Evolutionary conservation across 2,797 vertebrate genomes (phyloP), one percentile per base, ranked within the genome.

Genomic region (Coracias cyanogaster): DNA sequence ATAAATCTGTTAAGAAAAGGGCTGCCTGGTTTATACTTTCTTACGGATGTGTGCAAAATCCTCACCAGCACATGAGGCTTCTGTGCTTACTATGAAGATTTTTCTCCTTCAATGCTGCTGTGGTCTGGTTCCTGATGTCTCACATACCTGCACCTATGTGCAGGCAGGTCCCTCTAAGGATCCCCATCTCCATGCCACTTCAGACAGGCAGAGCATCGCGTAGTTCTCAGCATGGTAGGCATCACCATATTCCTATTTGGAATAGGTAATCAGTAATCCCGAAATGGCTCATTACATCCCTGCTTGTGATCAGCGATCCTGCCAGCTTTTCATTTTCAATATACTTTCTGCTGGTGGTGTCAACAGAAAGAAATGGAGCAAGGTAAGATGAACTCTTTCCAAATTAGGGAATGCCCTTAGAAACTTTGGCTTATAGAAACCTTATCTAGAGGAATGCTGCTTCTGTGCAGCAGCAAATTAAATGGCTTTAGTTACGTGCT

Each of bases 101-200:
- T 65, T 29, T 29, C 29, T 48, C 37, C 39, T 61, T n/a, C 46
- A 26, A 0, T 20, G 24, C 54, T 51, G 58, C 35, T 12, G 2
- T 15, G 31, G 33, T n/a, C 25, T 0, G 0, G 31, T 43, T 49
- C 24, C 33, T 60, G 33, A 20, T 12, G 33, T 24, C 29, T 29
- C 1, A 2, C 25, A 3, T 25, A 28, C 10, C 45, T 3, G 0
- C 39, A 13, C 26, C 49, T 11, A 7, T 3, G 20, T 35, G 25
- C n/a, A 54, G 33, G 22, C 8, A 3, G 6, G 29, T 5, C 11
- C 45, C 46, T 20, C 58, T 10, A 8, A 3, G 55, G 49, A 10
- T 11, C 10, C 39, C 10, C 55, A 16, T 17, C 10, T 8, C 54
- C 1, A 0, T 11, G 20, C n/a, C 14, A 0, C 48, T 49, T 43